Percentiles rank a stretch among this genome's conserved stretches.
Conservation (phyloP, 1,140 invertebrate genomes). For the Cepaea nemoralis region DNA sequence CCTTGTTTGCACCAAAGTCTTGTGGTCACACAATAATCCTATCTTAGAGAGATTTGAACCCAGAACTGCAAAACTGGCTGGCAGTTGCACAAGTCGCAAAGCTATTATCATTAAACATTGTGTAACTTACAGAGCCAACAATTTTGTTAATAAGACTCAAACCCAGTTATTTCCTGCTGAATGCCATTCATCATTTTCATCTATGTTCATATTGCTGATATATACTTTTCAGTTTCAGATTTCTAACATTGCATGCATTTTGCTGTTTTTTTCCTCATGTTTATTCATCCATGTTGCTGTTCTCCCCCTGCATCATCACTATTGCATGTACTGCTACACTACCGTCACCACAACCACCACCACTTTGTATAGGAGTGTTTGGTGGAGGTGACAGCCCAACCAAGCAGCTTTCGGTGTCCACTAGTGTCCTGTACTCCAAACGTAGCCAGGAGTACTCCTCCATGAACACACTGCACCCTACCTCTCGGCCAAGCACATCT, state of each 20-base stretch:
- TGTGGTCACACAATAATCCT: too few species aligned
- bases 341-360: background rate
- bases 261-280: slow-evolving; percentile 43
- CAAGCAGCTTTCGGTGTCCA: slow-evolving; percentile 66
- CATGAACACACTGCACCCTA: slow-evolving; percentile 46
- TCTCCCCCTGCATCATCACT: background rate
- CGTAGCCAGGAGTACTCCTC: slow-evolving; percentile 61
- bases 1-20: too few species aligned
- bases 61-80: too few species aligned
- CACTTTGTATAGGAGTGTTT: slow-evolving; percentile 48
- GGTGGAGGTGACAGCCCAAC: slow-evolving; percentile 45
- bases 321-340: background rate
- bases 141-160: too few species aligned
- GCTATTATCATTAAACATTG: too few species aligned
- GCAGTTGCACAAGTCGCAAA: too few species aligned
- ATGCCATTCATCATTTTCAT: too few species aligned
- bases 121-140: too few species aligned
- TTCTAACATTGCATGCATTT: slow-evolving; percentile 44
- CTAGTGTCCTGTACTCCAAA: slow-evolving; percentile 66
- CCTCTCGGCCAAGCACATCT: slow-evolving; percentile 48
- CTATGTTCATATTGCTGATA: too few species aligned
- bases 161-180: too few species aligned
- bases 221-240: too few species aligned
- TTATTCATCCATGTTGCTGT: slow-evolving; percentile 37
- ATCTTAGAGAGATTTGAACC: too few species aligned